A percentile compares a stretch with the other conserved stretches of the same genome.
These are phyloP conservation scores for Enteromius treurensis DNA, from an alignment of 2,797 vertebrate genomes.

Conservation along the genomic window DNA sequence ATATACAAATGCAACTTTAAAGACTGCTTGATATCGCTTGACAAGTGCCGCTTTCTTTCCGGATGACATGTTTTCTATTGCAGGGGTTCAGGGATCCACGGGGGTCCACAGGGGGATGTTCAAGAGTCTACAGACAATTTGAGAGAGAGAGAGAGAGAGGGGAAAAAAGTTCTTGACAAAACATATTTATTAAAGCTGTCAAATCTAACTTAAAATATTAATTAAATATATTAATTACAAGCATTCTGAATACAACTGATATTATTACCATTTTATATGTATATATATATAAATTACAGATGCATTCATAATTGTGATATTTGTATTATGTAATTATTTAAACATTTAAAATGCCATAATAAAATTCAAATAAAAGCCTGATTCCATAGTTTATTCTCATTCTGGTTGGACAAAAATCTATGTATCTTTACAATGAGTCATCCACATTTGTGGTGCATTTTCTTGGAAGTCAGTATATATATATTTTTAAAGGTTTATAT, in stretches of 20 bases:
- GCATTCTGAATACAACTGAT: neutral
- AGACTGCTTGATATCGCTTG: neutral
- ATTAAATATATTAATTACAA: slow-evolving; percentile 1
- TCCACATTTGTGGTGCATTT: neutral
- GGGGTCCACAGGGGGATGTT: slow-evolving; percentile 11
- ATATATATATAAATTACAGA: neutral
- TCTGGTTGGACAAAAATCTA: neutral
- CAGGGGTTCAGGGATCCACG: neutral
- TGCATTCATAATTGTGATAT: neutral
- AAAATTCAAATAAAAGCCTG: neutral
- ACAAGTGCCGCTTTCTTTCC: slow-evolving; percentile 6
- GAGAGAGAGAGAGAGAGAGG: neutral
- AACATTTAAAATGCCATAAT: neutral
- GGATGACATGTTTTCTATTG: slow-evolving; percentile 10
- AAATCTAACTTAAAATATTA: neutral
- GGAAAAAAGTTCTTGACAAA: neutral
- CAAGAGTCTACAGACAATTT: neutral
- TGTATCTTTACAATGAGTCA: neutral
- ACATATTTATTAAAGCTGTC: neutral
- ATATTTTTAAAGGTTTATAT: neutral
- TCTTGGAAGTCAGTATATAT: neutral
- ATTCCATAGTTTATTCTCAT: neutral
- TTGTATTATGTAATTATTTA: neutral
- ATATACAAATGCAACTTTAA: slow-evolving; percentile 21
- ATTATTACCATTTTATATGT: neutral